Evolutionary conservation across 2,888 invertebrate species (phyloP), one percentile per base, ranked within the genome.

Genomic region (Coleophora deauratella): DNA sequence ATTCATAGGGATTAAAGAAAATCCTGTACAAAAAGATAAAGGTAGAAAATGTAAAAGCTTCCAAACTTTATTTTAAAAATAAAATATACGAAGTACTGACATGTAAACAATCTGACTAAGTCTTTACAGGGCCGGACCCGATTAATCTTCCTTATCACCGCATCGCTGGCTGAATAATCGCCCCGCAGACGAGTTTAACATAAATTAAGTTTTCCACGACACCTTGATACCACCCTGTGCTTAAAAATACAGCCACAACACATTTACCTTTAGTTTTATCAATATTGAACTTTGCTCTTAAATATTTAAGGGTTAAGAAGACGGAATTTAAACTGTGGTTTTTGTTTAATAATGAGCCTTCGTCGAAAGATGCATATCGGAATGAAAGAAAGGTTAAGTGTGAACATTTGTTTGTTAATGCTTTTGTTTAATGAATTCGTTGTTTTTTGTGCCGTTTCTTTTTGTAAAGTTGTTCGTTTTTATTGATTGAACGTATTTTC

Each of bases 331-430:
- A 44, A 57, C 53, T 10, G 54, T 49, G 51, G 67, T 57, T 49
- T 59, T 50, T 31, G 31, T 53, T 66, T 72, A 72, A 77, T 81
- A 81, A 79, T 80, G 76, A 81, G 70, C 64, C 69, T 71, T 72
- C 76, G 72, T 68, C 72, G 63, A 72, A 67, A 78, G 81, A 80
- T 82, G 72, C 72, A 74, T 79, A 80, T 80, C 80, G 62, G 62
- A 59, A 63, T 62, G 66, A 75, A 77, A 80, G 79, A 79, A 78
- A 82, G 80, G 82, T 82, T 81, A 81, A 82, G 81, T 82, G 84
- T 82, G 78, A 82, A 82, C 82, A 82, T 82, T 82, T 82, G 84
- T 84, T 82, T 79, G 81, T 81, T 78, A 81, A 82, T 80, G 78
- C 72, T 67, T 70, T 70, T 67, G 71, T 77, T 68, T 82, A 81